phyloP scores from a whole-genome alignment of 2,888 invertebrate species.

The Apantesis nais region DNA sequence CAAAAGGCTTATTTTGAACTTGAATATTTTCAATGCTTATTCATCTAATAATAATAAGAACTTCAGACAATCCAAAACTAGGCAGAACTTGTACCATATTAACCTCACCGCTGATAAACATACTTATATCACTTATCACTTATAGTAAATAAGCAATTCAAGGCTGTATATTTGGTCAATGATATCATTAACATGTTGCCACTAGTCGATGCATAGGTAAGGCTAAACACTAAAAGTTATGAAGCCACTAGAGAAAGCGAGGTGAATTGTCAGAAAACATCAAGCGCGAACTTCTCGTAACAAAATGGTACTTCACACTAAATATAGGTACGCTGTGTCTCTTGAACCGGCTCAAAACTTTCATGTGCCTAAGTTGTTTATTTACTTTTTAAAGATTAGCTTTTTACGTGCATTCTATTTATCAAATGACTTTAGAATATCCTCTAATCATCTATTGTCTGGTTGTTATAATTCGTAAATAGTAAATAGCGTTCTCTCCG shows the following conservation, averaged over 20 bases:
- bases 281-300: background rate
- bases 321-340: conserved; percentile 3
- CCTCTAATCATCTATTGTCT: background rate
- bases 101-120: no score
- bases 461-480: background rate
- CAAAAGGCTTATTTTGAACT: background rate
- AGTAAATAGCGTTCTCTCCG: background rate
- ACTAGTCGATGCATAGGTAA: background rate
- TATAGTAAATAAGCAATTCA: background rate
- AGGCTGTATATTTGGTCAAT: background rate
- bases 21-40: background rate
- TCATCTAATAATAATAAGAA: no score
- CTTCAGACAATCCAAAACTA: no score
- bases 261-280: background rate
- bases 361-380: background rate
- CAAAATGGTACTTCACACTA: background rate
- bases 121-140: background rate
- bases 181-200: background rate
- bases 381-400: background rate
- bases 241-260: background rate
- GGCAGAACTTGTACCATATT: no score
- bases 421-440: background rate
- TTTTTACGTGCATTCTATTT: background rate
- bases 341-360: background rate
- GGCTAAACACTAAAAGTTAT: background rate